These are phyloP conservation scores for Zaprionus tsacasi DNA, from an alignment of 1,140 invertebrate genomes.

Conservation along the genomic window DNA sequence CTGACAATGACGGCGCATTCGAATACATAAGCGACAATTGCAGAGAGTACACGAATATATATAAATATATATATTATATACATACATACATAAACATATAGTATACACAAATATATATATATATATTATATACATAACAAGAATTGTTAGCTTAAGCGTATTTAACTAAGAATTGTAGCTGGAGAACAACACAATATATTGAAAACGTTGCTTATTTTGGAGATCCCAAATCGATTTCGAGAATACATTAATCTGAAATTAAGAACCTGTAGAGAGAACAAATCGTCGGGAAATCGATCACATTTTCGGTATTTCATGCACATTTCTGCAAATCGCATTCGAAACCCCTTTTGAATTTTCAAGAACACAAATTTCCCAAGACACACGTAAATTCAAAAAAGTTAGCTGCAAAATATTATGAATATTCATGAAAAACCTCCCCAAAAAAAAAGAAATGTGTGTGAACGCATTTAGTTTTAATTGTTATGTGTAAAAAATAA, in stretches of 20 bases:
- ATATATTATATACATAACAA: slow-evolving; percentile 22
- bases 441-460: neutral
- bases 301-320: slow-evolving; percentile 12
- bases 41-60: slow-evolving; percentile 19
- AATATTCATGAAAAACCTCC: slow-evolving; percentile 24
- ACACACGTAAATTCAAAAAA: slow-evolving; percentile 26
- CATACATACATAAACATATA: slow-evolving; percentile 6
- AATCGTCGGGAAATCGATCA: neutral
- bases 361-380: slow-evolving; percentile 11
- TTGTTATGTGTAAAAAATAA: slow-evolving; percentile 60
- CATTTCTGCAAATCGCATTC: neutral
- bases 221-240: neutral
- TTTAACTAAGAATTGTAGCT: slow-evolving; percentile 13
- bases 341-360: neutral
- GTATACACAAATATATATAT: neutral
- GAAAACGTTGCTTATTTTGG: neutral
- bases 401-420: slow-evolving; percentile 36
- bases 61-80: slow-evolving; percentile 8
- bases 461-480: slow-evolving; percentile 40
- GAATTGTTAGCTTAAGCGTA: slow-evolving; percentile 27
- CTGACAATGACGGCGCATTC: slow-evolving; percentile 30
- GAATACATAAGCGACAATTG: slow-evolving; percentile 22
- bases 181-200: neutral
- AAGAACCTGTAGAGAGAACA: neutral
- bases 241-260: too few relatives aligned